Evolutionary conservation across 1,140 invertebrate species (phyloP).

Genomic region (Triops longicaudatus): DNA sequence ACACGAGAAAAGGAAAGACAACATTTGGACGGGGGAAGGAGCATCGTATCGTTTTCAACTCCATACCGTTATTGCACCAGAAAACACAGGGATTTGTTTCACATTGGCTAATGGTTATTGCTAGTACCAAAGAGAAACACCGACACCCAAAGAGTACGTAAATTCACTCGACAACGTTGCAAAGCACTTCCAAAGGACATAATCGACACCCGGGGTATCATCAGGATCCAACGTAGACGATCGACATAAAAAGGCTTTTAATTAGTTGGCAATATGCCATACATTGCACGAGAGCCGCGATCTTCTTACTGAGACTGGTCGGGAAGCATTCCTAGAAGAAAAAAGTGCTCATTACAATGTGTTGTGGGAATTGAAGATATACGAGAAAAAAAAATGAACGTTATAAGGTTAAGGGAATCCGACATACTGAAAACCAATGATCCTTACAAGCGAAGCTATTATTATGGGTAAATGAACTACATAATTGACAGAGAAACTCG

Average conservation of each 20-base stretch:
- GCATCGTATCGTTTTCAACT: not conserved
- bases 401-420: too few relatives aligned
- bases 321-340: not conserved
- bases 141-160: not conserved
- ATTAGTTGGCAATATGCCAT: constrained; percentile 15
- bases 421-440: too few relatives aligned
- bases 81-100: not conserved
- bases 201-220: not conserved
- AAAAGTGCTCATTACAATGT: not conserved
- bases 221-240: not conserved
- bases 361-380: not conserved
- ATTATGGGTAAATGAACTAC: too few relatives aligned
- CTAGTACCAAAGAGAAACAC: not conserved
- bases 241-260: not conserved
- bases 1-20: constrained; percentile 7
- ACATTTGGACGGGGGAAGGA: not conserved
- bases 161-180: not conserved
- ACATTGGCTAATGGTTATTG: not conserved
- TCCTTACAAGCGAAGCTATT: too few relatives aligned
- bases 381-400: too few relatives aligned
- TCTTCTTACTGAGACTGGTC: constrained; percentile 1
- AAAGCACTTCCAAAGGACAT: not conserved
- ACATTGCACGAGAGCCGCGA: not conserved
- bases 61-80: not conserved
- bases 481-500: too few relatives aligned